A percentile compares a stretch with the other conserved stretches of the same genome.
These are phyloP conservation scores for Poeciliopsis turneri DNA, from an alignment of 2,797 vertebrate genomes.

Conservation along the genomic window DNA sequence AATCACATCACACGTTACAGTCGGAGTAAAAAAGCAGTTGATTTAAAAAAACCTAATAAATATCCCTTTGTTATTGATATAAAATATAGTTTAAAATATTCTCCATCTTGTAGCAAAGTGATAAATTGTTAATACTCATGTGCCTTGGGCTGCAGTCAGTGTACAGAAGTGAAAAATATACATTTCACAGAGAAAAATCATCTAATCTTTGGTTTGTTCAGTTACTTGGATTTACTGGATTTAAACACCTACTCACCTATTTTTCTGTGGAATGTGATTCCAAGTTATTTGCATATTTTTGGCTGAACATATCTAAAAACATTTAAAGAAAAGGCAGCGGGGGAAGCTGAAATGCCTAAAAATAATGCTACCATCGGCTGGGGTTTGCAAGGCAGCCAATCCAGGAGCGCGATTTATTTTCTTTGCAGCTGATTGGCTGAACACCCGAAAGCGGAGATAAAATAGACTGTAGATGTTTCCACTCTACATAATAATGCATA, in stretches of 20 bases:
- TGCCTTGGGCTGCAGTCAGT: conserved; percentile 49
- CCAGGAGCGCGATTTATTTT: background rate
- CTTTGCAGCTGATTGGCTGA: background rate
- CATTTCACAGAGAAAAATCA: conserved; percentile 36
- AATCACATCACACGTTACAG: conserved; percentile 25
- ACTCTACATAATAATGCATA: background rate
- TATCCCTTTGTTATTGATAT: conserved; percentile 58
- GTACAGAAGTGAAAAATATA: conserved; percentile 27
- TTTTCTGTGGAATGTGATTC: background rate
- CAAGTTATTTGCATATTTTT: background rate
- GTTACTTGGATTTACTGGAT: background rate
- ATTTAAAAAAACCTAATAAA: conserved; percentile 60
- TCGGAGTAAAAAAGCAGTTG: conserved; percentile 28
- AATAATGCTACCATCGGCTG: background rate
- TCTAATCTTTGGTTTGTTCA: conserved; percentile 1
- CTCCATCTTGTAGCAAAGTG: conserved; percentile 24
- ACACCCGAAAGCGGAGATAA: background rate
- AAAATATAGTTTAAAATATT: conserved; percentile 37
- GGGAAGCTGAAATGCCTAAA: background rate
- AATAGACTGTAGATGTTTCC: background rate
- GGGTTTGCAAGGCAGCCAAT: background rate
- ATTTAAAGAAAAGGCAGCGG: background rate
- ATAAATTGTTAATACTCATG: conserved; percentile 32
- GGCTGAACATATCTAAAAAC: background rate
- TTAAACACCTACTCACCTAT: background rate